Conservation (phyloP, 2,797 vertebrate species). For the Manis pentadactyla region DNA sequence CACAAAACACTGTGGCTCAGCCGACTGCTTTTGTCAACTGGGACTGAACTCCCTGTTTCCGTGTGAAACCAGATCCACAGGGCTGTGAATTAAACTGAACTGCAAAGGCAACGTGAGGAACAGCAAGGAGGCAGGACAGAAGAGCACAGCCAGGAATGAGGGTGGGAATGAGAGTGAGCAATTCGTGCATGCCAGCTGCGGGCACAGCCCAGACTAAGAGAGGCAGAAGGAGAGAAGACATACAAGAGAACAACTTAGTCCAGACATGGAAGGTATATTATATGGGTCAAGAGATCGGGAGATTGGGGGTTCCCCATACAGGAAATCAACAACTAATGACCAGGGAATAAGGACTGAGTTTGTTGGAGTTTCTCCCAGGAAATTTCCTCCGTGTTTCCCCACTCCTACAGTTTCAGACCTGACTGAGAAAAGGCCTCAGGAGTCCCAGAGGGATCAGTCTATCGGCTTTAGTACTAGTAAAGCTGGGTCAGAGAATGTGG, state of each 20-base stretch:
- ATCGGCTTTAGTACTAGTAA: neutral
- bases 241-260: neutral
- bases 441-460: neutral
- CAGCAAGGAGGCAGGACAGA: neutral
- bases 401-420: neutral
- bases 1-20: constrained; percentile 44
- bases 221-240: neutral
- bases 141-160: neutral
- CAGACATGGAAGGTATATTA: neutral
- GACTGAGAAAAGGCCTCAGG: neutral
- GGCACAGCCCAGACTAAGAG: neutral
- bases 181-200: neutral
- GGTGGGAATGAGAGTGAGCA: neutral
- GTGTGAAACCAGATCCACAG: neutral
- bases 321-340: constrained; percentile 3
- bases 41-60: constrained; percentile 58
- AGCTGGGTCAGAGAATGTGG: neutral
- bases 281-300: neutral
- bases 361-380: neutral
- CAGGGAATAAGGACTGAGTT: neutral
- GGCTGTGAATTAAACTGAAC: neutral
- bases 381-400: neutral
- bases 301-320: neutral
- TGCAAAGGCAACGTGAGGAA: neutral
- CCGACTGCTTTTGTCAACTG: constrained; percentile 71